Evolutionary conservation across 2,797 vertebrate species (phyloP).

Genomic region (Anguilla marmorata): DNA sequence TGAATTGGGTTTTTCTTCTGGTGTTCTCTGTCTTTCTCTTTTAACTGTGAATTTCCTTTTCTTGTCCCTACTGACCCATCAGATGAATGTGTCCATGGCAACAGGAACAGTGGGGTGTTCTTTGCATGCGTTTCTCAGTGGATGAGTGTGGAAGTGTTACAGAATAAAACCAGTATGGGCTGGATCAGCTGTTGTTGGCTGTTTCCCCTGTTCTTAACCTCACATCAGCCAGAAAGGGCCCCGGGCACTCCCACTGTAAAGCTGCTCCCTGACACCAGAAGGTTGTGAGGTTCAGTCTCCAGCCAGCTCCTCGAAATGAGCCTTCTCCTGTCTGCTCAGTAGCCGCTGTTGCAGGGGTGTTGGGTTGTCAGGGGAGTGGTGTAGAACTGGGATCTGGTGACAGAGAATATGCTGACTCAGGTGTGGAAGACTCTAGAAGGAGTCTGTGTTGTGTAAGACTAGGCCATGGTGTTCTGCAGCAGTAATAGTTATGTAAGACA

Average conservation of each 20-base stretch:
- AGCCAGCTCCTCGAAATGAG: neutral
- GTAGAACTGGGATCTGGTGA: neutral
- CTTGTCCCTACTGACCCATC: neutral
- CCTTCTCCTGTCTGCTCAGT: neutral
- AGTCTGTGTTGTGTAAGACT: neutral
- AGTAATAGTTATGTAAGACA: neutral
- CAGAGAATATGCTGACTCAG: neutral
- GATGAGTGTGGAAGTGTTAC: neutral
- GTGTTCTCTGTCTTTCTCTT: neutral
- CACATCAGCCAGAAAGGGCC: neutral
- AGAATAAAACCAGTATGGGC: neutral
- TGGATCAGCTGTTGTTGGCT: neutral
- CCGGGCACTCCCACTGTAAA: neutral
- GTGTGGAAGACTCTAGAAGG: neutral
- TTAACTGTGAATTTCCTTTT: neutral
- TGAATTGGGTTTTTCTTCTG: neutral
- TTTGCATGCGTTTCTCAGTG: neutral
- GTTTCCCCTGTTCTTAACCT: neutral
- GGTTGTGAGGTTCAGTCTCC: neutral
- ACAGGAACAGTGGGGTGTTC: neutral
- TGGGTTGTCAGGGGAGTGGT: neutral
- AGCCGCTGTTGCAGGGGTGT: neutral
- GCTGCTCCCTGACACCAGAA: neutral
- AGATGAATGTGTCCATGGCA: constrained; percentile 16
- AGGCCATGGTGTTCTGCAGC: neutral